Evolutionary conservation across 2,113 vertebrate genomes (phyloP).

Genomic region (Piprites chloris): DNA sequence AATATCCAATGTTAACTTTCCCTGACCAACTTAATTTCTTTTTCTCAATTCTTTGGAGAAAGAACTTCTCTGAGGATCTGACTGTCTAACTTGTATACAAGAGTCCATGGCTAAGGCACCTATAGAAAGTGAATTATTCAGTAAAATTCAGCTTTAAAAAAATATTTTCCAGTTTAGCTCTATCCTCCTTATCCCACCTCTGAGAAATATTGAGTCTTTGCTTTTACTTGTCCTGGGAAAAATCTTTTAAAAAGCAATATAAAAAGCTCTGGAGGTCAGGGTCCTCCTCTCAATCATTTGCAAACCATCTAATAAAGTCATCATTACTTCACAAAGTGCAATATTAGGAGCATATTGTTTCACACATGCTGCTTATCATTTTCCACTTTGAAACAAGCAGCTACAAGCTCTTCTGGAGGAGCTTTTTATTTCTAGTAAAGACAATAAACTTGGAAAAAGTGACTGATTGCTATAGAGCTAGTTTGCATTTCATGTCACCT

Average conservation of each 20-base stretch:
- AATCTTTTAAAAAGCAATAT: not conserved
- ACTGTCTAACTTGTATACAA: not conserved
- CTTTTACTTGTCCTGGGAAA: not conserved
- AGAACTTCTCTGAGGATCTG: not conserved
- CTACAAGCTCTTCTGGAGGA: conserved; percentile 3
- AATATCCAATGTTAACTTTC: not conserved
- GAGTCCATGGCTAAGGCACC: not conserved
- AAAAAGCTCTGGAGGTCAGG: not conserved
- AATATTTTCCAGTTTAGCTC: not conserved
- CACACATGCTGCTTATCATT: not conserved
- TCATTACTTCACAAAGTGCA: not conserved
- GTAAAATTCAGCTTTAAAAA: not conserved
- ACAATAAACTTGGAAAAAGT: conserved; percentile 52
- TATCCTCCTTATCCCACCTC: not conserved
- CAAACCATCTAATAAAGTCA: not conserved
- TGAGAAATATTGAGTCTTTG: not conserved
- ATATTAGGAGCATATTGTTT: conserved; percentile 5
- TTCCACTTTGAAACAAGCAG: conserved; percentile 6
- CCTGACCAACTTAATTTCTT: not conserved
- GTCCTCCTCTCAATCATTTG: not conserved
- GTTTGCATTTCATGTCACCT: conserved; percentile 65
- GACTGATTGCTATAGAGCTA: conserved; percentile 29
- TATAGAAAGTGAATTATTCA: not conserved
- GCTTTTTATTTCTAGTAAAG: conserved; percentile 19
- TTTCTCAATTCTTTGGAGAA: not conserved